Evolutionary conservation across 2,797 vertebrate species (phyloP).

Genomic region (Perodicticus potto): DNA sequence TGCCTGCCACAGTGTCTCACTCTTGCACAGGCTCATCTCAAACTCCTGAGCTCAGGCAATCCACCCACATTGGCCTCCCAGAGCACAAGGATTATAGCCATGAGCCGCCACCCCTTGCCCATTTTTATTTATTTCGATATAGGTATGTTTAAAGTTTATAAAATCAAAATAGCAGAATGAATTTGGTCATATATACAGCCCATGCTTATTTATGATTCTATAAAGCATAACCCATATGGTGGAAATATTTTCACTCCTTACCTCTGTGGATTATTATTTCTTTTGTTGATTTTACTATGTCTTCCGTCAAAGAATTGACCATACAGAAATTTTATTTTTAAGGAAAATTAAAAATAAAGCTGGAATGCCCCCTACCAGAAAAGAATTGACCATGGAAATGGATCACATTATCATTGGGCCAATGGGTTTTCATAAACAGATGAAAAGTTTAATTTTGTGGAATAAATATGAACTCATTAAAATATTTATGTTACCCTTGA

Average conservation of each 20-base stretch:
- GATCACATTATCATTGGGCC: background rate
- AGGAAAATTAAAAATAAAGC: too few species aligned
- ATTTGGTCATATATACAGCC: background rate
- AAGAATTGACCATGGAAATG: background rate
- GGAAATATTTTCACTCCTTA: background rate
- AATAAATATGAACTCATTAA: background rate
- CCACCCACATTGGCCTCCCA: too few species aligned
- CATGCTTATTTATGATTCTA: background rate
- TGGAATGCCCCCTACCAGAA: too few species aligned
- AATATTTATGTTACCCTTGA: background rate
- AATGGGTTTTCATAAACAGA: background rate
- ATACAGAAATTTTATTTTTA: too few species aligned
- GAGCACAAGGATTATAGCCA: too few species aligned
- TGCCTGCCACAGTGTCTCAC: too few species aligned
- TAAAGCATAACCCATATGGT: background rate
- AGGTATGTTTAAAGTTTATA: background rate
- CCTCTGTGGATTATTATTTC: background rate
- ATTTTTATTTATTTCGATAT: background rate
- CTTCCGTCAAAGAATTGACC: background rate
- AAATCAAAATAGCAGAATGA: background rate
- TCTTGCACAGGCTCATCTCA: too few species aligned
- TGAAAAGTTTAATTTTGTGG: background rate
- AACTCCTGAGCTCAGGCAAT: too few species aligned
- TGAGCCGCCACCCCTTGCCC: too few species aligned
- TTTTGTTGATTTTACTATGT: background rate